Evolutionary conservation across 2,113 vertebrate species (phyloP), one percentile per base, ranked within the genome.

Genomic region (Pangasianodon gigas): DNA sequence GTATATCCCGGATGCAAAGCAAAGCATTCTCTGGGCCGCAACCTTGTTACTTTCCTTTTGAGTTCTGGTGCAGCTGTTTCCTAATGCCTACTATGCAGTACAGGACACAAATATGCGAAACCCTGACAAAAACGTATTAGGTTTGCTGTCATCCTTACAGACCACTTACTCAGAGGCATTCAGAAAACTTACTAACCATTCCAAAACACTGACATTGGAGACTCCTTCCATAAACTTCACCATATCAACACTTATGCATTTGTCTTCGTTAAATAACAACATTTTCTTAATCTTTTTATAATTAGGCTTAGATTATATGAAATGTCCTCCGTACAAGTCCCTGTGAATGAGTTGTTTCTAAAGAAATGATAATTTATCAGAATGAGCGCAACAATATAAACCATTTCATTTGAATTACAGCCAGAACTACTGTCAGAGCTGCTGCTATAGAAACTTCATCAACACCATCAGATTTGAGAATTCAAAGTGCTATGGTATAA

Each of bases 1-100:
- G 29, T 77, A 48, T 41, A 84, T 89, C 71, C 82, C 6, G 44
- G 83, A 89, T 79, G 46, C 56, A 89, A 60, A 37, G 71, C 86
- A 77, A 82, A 74, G 86, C 51, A 29, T 86, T 29, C 19, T 44
- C 75, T 29, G 32, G 37, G 51, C 85, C 44, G 26, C 8, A 44
- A 48, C 56, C 82, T 87, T 86, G n/a, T 54, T 58, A 21, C 80
- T 19, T 85, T 84, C 58, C 54, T 54, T 48, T 37, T 77, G 90
- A 93, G 80, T 87, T 93, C 91, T 93, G 91, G 83, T 83, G 86
- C 94, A 96, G 95, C 93, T 95, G 95, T 95, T 95, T 96, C 95
- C 95, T 95, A 86, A 81, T 93, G 80, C 77, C 91, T 84, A 90
- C 85, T 89, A 79, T 90, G 29, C 86, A 3, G 46, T 91, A 91